phyloP scores from a whole-genome alignment of 2,113 vertebrate genomes.

The Nanorana parkeri region DNA sequence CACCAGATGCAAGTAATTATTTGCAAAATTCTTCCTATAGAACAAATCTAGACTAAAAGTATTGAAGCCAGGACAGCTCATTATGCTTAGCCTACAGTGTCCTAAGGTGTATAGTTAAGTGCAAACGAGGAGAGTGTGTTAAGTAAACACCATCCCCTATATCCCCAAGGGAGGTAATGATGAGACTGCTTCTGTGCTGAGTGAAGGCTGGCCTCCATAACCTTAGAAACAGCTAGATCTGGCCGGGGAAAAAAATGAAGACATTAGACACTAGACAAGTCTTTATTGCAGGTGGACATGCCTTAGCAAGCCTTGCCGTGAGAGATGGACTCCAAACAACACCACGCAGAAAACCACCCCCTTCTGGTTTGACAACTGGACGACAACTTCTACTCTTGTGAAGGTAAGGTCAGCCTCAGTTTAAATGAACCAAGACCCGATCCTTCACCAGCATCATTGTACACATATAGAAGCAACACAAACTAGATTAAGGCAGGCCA shows the following conservation, averaged over 20 bases:
- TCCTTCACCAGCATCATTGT: conserved; percentile 2
- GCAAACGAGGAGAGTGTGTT: background rate
- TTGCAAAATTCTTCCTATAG: too few relatives aligned
- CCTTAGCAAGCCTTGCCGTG: background rate
- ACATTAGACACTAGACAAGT: too few relatives aligned
- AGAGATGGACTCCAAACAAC: background rate
- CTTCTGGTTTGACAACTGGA: background rate
- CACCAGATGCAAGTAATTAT: too few relatives aligned
- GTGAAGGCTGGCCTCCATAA: background rate
- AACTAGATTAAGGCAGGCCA: background rate
- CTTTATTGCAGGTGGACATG: background rate
- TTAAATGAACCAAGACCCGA: background rate
- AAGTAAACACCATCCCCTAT: background rate
- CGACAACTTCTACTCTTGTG: background rate
- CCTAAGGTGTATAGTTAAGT: background rate
- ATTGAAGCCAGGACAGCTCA: background rate
- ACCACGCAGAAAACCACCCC: background rate
- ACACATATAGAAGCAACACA: background rate
- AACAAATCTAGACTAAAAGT: background rate
- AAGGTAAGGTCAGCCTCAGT: background rate
- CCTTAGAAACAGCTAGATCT: background rate
- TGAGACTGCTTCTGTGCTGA: background rate
- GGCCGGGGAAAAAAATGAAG: background rate
- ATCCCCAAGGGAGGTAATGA: conserved; percentile 10
- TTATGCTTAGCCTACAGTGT: background rate